Base-by-base conservation (phyloP, 2,113 vertebrate genomes). In the Chloebia gouldiae region DNA sequence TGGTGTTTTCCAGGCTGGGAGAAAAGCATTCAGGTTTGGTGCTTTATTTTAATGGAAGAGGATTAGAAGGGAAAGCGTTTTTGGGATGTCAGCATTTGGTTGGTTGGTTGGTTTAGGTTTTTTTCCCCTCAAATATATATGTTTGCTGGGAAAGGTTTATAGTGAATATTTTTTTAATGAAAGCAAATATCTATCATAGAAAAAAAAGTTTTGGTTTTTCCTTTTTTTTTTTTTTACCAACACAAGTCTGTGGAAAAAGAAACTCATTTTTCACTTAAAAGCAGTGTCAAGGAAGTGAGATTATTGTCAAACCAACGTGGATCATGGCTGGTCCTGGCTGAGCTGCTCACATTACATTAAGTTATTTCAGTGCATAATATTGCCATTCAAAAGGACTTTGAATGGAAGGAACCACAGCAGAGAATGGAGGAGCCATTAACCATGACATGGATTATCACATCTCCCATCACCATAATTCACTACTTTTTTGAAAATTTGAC, bases 101-200 rank as follows among this genome's bases (percentile, higher is more conserved):
- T 49, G 12, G 0, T 39, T 64, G 13, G 3, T 53, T 63, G 33
- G 21, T 51, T 59, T 49, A 17, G 11, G 16, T 0, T 22, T 28
- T 28, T 53, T 28, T 2, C 0, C 2, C 8, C 0, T 1, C 6
- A 49, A 20, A 59, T 21, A 19, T 3, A 24, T 8, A 3, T 4
- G 5, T 51, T 79, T 89, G 33, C 7, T 51, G n/a, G 72, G 31
- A 75, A 56, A 4, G 39, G 7, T 22, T 31, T 50, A 39, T 37
- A 7, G 25, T 18, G 56, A 31, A 35, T 22, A 9, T 3, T 4
- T 27, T 37, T 85, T 85, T 24, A 50, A 47, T 56, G 6, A 35
- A 65, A 79, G 8, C 7, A 75, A 82, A 54, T 69, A 50, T 65
- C 11, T 33, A 1, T 61, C 8, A 15, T 11, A 28, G 20, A 42